A percentile compares a stretch with the other conserved stretches of the same genome.
Evolutionary conservation across 2,888 invertebrate species (phyloP).

Genomic region (Mimas tiliae): DNA sequence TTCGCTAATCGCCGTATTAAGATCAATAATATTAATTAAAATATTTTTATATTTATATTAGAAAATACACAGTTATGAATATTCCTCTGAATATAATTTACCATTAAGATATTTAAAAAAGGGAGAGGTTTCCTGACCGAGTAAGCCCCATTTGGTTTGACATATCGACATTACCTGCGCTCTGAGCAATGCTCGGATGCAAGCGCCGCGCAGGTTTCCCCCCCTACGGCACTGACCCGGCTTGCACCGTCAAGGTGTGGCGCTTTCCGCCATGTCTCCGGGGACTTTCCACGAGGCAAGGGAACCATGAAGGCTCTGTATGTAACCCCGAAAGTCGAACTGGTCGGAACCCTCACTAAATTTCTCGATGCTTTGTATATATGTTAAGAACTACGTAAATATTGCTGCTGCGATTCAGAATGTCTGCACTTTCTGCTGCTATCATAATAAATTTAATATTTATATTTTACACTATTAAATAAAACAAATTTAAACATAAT

Average conservation of each 20-base stretch:
- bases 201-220: slow-evolving; percentile 63
- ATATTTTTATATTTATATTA: too few species aligned
- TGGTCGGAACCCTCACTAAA: slow-evolving; percentile 63
- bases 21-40: too few species aligned
- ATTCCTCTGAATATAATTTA: too few species aligned
- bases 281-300: slow-evolving; percentile 84
- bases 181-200: slow-evolving; percentile 78
- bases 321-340: slow-evolving; percentile 79
- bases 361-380: slow-evolving; percentile 30
- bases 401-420: slow-evolving; percentile 58
- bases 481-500: neutral
- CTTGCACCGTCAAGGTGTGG: slow-evolving; percentile 66
- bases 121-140: slow-evolving; percentile 69
- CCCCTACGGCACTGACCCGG: slow-evolving; percentile 66
- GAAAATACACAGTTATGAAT: too few species aligned
- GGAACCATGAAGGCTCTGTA: slow-evolving; percentile 65
- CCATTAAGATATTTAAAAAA: slow-evolving; percentile 25
- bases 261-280: slow-evolving; percentile 82
- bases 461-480: neutral
- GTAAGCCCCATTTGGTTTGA: slow-evolving; percentile 84
- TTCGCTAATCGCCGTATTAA: too few species aligned
- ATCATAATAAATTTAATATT: neutral
- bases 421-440: neutral
- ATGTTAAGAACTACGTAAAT: slow-evolving; percentile 41
- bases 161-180: slow-evolving; percentile 77